These are phyloP conservation scores for Dasyprocta punctata DNA, from an alignment of 2,113 vertebrate species.

Conservation along the genomic window DNA sequence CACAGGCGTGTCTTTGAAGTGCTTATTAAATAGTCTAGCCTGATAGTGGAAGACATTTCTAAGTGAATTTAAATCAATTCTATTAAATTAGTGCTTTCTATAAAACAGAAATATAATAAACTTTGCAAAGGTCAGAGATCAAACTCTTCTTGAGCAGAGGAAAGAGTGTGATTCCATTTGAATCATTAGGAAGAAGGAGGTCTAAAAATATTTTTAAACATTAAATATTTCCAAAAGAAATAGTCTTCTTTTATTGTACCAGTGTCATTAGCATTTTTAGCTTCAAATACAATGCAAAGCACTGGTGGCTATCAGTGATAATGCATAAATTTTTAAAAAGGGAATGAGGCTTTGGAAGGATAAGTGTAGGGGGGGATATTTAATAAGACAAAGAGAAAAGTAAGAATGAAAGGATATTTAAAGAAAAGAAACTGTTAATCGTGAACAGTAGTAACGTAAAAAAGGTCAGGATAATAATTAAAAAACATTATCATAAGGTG, in stretches of 20 bases:
- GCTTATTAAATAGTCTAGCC: neutral
- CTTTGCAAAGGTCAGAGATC: neutral
- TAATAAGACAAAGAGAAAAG: neutral
- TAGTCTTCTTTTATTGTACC: neutral
- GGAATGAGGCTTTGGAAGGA: neutral
- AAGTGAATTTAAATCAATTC: slow-evolving; percentile 28
- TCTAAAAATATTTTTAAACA: neutral
- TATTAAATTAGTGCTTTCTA: neutral
- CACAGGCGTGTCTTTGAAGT: neutral
- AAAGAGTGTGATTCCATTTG: neutral
- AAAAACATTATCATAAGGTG: neutral
- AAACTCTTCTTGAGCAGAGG: neutral
- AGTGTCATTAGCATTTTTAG: neutral
- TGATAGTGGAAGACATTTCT: neutral
- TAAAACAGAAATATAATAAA: neutral
- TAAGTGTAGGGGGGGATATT: neutral
- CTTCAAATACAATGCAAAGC: neutral
- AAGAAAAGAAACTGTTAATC: neutral
- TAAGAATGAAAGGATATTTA: neutral
- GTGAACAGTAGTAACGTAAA: neutral
- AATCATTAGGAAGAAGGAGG: neutral
- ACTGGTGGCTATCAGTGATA: neutral
- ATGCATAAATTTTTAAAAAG: neutral
- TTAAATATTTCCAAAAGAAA: neutral
- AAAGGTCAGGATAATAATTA: neutral